Evolutionary conservation across 2,113 vertebrate species (phyloP), one percentile per base, ranked within the genome.

Genomic region (Bambusicola thoracicus): DNA sequence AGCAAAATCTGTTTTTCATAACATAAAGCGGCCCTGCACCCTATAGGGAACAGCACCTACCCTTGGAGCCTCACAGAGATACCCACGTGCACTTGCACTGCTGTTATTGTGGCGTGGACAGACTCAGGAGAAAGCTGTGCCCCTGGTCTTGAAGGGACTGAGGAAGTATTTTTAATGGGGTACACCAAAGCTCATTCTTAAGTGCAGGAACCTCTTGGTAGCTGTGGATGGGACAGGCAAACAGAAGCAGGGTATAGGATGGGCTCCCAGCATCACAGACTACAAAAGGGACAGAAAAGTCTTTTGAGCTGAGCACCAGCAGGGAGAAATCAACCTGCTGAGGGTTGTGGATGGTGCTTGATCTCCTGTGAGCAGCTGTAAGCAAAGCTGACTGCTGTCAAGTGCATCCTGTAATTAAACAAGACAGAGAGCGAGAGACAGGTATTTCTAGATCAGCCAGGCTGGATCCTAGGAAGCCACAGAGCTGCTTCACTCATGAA

Each of bases 361-460:
- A 79, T 74, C 59, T 75, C 65, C 79, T 65, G 61, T 13, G 38
- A 87, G 41, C 24, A 58, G 14, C 1, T 36, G 36, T 34, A 91
- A 92, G 84, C 0, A 1, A 76, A 76, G 67, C 56, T n/a, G 67
- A 68, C 5, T 19, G 21, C 48, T 81, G 38, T 58, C 67, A 76
- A 87, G 70, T 0, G 2, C 0, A 1, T n/a, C 43, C 20, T 78
- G 53, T 58, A 48, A 56, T 68, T 56, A 21, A 56, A 87, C 78
- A 80, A 53, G 62, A 72, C 36, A 85, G 38, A 73, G 32, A 0
- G 0, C 0, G 1, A 11, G 41, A 69, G 59, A 86, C 1, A 1
- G n/a, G 76, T 67, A 77, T 91, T 94, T 92, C 76, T 87, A 74
- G 29, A 87, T 36, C 46, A 48, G 38, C 38, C 46, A 74, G 17